Percentiles rank a stretch among this genome's conserved stretches.
phyloP scores from a whole-genome alignment of 2,888 invertebrate genomes.

The Pammene fasciana region DNA sequence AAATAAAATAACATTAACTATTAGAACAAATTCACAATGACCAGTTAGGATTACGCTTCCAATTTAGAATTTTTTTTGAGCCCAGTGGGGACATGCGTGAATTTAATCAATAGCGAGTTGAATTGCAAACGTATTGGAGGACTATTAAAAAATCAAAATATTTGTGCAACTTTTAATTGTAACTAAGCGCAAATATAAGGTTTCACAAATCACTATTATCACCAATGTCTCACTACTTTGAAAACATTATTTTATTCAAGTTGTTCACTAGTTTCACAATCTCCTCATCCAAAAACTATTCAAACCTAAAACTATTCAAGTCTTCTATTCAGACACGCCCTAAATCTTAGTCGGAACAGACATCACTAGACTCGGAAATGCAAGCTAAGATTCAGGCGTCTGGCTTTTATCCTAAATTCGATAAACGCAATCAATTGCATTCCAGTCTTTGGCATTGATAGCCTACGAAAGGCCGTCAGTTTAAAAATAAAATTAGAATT shows the following conservation, averaged over 20 bases:
- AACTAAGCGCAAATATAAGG: neutral
- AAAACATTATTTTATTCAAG: conserved; percentile 1
- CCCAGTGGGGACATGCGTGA: no score
- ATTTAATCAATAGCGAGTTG: no score
- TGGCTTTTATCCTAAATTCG: conserved; percentile 36
- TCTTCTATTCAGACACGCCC: conserved; percentile 34
- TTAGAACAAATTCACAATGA: no score
- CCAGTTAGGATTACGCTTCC: no score
- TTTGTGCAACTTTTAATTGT: no score
- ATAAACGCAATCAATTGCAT: conserved; percentile 47
- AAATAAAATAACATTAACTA: no score
- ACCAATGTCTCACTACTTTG: neutral
- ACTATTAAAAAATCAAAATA: no score
- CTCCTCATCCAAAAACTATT: conserved; percentile 18
- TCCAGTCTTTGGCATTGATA: conserved; percentile 61
- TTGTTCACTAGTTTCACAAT: conserved; percentile 9
- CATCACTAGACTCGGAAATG: conserved; percentile 32
- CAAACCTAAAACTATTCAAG: conserved; percentile 37
- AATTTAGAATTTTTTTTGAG: no score
- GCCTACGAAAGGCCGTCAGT: conserved; percentile 44
- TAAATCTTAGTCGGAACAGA: conserved; percentile 36
- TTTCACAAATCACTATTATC: conserved; percentile 4
- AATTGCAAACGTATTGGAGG: no score
- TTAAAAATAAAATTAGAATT: conserved; percentile 13
- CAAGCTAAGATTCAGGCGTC: conserved; percentile 41